Base-by-base conservation (phyloP, 1,140 invertebrate genomes). In the Cherax destructor region DNA sequence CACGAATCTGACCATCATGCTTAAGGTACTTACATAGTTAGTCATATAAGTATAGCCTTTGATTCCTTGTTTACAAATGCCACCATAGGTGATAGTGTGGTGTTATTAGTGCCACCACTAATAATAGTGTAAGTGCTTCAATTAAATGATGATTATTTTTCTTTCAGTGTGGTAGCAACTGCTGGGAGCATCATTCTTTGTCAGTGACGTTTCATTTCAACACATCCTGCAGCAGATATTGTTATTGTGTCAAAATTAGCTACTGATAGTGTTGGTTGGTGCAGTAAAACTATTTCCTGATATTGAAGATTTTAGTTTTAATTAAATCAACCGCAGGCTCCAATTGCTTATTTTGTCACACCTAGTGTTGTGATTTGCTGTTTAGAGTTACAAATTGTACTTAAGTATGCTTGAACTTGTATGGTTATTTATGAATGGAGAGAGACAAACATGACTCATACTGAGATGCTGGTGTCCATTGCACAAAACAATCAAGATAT, bases 1-100 rank as follows among this genome's bases (percentile, higher is more conserved):
- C 97, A 93, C 96, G 97, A 94, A 97, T 98, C 94, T 98, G 96
- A 96, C 92, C 87, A 74, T 83, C 81, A 69, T 83, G 61, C 50
- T 61, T 41, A 41, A 56, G 81, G 81, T 83, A 83, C 61, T n/a
- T 69, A 16, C 61, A 56, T 16, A 65, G 4, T 18, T 65, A 13
- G 5, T 21, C 5, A 65, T 65, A 1, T 65, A 41, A 41, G 30
- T 65, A 18, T 65, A 65, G 21, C 0, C 18, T 65, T 13, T 3
- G 5, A 65, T 65, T 5, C 18, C 0, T 65, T 65, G 13, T 65
- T 16, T 65, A 18, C 61, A 59, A 59, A 41, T 41, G 30, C 30
- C 30, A 41, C 30, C 30, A 41, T 41, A 2, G 30, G 30, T 41
- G 30, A 41, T 2, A 41, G 30, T 41, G 2, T 41, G 30, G 30